A percentile compares a stretch with the other conserved stretches of the same genome.
These are phyloP conservation scores for Zelostemma sp. DNA, from an alignment of 1,140 invertebrate species.

Conservation along the genomic window DNA sequence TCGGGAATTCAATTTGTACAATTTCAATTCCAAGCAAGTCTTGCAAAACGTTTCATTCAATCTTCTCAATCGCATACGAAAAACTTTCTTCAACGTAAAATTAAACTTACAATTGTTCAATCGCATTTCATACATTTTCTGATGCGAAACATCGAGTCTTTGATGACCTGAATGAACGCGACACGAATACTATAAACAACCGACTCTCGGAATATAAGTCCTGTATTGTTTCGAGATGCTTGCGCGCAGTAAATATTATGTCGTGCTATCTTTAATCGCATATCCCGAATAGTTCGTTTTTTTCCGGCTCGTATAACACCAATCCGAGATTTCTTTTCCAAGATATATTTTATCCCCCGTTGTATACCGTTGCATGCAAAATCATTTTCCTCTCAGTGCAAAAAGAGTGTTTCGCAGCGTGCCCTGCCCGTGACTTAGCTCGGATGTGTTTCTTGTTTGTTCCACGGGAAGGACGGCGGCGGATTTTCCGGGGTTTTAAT, in stretches of 20 bases:
- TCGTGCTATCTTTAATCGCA: constrained; percentile 46
- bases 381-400: constrained; percentile 43
- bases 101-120: too few relatives aligned
- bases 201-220: too few relatives aligned
- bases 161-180: too few relatives aligned
- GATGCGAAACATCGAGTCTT: too few relatives aligned
- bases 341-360: constrained; percentile 18
- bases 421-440: constrained; percentile 21
- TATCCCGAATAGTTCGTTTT: constrained; percentile 38
- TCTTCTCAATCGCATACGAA: too few relatives aligned
- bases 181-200: too few relatives aligned
- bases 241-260: constrained; percentile 38
- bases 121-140: too few relatives aligned
- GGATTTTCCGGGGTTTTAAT: constrained; percentile 43
- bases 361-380: constrained; percentile 32
- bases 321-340: constrained; percentile 26
- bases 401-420: constrained; percentile 38
- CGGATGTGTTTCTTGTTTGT: constrained; percentile 25
- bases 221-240: constrained; percentile 25
- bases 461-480: constrained; percentile 4
- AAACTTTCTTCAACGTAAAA: too few relatives aligned
- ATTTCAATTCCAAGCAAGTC: too few relatives aligned
- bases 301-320: constrained; percentile 14
- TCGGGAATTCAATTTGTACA: too few relatives aligned
- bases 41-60: too few relatives aligned